A percentile compares a stretch with the other conserved stretches of the same genome.
Conservation (phyloP, 2,888 invertebrate species). For the Reticulitermes lucifugus region DNA sequence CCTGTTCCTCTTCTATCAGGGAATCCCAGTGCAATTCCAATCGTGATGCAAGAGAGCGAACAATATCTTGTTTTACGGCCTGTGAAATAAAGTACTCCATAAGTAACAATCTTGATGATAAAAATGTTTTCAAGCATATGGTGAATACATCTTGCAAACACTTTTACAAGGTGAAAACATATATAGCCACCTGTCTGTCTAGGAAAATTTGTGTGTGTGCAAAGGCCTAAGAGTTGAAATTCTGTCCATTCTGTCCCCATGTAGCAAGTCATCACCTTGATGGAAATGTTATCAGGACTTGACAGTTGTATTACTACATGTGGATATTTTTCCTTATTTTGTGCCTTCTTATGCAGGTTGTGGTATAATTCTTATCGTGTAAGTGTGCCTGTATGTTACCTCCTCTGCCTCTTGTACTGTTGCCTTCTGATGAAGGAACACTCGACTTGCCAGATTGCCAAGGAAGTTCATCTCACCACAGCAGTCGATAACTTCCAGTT, state of each 20-base stretch:
- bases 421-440: constrained; percentile 83
- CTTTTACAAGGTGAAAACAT: too few species aligned
- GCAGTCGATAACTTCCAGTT: constrained; percentile 56
- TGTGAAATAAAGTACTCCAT: constrained; percentile 53
- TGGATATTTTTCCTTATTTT: background rate
- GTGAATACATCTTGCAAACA: too few species aligned
- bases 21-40: constrained; percentile 95
- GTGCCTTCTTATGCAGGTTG: background rate
- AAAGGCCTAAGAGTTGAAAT: too few species aligned
- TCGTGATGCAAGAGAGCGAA: constrained; percentile 85
- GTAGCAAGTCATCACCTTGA: too few species aligned
- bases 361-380: background rate
- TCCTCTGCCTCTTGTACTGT: constrained; percentile 77
- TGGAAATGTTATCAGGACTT: too few species aligned
- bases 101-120: too few species aligned
- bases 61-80: constrained; percentile 85
- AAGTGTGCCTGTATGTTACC: constrained; percentile 55
- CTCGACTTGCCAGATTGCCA: constrained; percentile 78
- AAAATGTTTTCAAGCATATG: too few species aligned
- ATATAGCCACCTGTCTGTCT: too few species aligned
- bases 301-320: background rate
- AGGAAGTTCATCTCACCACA: constrained; percentile 77
- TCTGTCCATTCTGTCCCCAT: too few species aligned
- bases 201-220: too few species aligned
- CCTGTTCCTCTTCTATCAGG: constrained; percentile 83